Evolutionary conservation across 1,140 invertebrate genomes (phyloP).

Genomic region (Megalonaias nervosa): DNA sequence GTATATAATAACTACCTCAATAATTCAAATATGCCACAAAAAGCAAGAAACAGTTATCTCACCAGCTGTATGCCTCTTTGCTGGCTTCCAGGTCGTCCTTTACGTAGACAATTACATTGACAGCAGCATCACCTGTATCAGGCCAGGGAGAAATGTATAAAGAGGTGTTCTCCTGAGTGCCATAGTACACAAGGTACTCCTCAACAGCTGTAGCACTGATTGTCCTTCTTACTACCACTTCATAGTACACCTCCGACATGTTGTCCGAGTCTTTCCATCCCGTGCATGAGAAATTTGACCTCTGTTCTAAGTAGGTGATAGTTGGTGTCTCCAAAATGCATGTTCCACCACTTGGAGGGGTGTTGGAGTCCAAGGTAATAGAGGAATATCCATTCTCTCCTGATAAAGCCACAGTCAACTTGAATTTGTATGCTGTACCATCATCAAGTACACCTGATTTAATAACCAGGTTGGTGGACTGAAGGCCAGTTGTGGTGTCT

Average conservation of each 20-base stretch:
- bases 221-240: constrained; percentile 39
- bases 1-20: background rate
- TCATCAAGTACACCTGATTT: constrained; percentile 27
- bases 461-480: constrained; percentile 44
- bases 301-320: constrained; percentile 40
- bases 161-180: constrained; percentile 31
- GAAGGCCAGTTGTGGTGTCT: constrained; percentile 39
- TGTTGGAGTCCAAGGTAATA: constrained; percentile 40
- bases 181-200: constrained; percentile 47
- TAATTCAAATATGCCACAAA: no score
- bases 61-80: constrained; percentile 3
- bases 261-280: constrained; percentile 50
- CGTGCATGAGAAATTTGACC: constrained; percentile 39
- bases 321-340: constrained; percentile 35
- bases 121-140: constrained; percentile 16
- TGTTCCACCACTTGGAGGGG: constrained; percentile 39
- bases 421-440: constrained; percentile 44
- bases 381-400: constrained; percentile 9
- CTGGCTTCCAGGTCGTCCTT: constrained; percentile 49
- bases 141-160: constrained; percentile 50
- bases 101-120: constrained; percentile 50
- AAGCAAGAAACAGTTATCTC: constrained; percentile 27
- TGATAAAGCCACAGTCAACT: constrained; percentile 33
- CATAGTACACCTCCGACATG: constrained; percentile 44
- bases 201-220: constrained; percentile 7